A percentile compares a stretch with the other conserved stretches of the same genome.
Evolutionary conservation across 2,797 vertebrate genomes (phyloP).

Genomic region (Acanthornis magna): DNA sequence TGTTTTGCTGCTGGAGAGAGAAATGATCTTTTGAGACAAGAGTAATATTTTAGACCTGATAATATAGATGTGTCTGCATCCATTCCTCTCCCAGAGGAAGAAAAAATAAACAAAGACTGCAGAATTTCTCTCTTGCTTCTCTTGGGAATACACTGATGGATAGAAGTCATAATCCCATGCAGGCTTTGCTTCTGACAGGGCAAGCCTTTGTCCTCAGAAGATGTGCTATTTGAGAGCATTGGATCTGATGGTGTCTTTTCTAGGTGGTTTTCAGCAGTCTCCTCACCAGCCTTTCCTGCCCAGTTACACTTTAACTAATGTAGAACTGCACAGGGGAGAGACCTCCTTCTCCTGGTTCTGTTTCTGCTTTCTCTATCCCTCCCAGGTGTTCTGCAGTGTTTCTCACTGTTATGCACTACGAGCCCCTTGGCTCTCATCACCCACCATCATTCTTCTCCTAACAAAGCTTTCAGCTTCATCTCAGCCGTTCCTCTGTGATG

Average conservation of each 20-base stretch:
- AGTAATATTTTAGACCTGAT: background rate
- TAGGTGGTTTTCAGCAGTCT: background rate
- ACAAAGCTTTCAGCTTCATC: background rate
- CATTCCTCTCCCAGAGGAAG: background rate
- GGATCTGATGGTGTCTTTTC: background rate
- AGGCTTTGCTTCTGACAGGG: background rate
- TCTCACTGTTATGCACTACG: background rate
- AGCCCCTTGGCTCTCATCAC: background rate
- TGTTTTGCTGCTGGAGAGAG: background rate
- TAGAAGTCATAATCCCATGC: background rate
- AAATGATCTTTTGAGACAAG: background rate
- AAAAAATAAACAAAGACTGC: background rate
- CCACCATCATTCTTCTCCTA: background rate
- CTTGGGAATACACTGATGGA: background rate
- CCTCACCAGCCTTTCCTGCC: background rate
- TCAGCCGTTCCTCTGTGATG: background rate
- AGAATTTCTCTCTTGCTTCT: background rate
- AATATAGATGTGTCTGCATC: background rate
- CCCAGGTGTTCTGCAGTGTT: background rate
- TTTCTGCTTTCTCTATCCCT: background rate
- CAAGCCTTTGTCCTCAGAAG: background rate
- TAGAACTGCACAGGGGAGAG: background rate
- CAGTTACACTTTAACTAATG: background rate
- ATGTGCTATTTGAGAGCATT: background rate
- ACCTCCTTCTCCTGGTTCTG: background rate